Evolutionary conservation across 2,113 vertebrate genomes (phyloP).

Genomic region (Vulpes ferrilata): DNA sequence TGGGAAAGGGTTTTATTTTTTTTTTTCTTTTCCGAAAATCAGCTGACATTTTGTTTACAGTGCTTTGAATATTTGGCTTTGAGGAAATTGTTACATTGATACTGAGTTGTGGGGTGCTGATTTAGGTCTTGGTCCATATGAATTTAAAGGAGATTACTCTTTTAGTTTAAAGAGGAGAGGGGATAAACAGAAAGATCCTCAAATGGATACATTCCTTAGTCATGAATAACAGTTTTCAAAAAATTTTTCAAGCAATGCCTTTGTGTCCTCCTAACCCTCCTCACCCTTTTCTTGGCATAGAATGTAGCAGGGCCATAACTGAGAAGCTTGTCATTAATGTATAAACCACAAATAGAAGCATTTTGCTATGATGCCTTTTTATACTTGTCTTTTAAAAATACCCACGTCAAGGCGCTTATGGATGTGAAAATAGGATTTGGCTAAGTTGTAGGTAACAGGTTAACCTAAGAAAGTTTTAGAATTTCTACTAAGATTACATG

Average conservation of each 20-base stretch:
- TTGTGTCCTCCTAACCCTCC: slow-evolving; percentile 9
- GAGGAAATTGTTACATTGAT: slow-evolving; percentile 13
- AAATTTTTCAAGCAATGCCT: slow-evolving; percentile 52
- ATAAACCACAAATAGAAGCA: neutral
- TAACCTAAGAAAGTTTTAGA: slow-evolving; percentile 54
- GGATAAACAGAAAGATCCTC: neutral
- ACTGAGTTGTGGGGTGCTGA: slow-evolving; percentile 41
- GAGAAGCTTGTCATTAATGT: neutral
- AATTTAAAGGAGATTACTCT: slow-evolving; percentile 31
- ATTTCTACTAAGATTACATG: slow-evolving; percentile 18
- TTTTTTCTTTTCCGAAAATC: neutral
- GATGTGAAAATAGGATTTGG: neutral
- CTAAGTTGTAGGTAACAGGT: slow-evolving; percentile 12
- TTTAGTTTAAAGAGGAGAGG: neutral
- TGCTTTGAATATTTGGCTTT: slow-evolving; percentile 59
- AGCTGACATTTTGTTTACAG: slow-evolving; percentile 60
- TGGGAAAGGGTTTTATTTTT: neutral
- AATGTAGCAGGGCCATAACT: neutral
- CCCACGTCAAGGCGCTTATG: neutral
- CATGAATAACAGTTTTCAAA: neutral
- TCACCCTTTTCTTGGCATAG: slow-evolving; percentile 18
- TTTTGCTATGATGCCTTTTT: slow-evolving; percentile 59
- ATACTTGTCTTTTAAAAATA: slow-evolving; percentile 31
- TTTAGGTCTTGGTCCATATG: slow-evolving; percentile 17
- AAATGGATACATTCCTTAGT: slow-evolving; percentile 26